Base-by-base conservation (phyloP, 2,888 invertebrate genomes). In the Venusia cambrica region DNA sequence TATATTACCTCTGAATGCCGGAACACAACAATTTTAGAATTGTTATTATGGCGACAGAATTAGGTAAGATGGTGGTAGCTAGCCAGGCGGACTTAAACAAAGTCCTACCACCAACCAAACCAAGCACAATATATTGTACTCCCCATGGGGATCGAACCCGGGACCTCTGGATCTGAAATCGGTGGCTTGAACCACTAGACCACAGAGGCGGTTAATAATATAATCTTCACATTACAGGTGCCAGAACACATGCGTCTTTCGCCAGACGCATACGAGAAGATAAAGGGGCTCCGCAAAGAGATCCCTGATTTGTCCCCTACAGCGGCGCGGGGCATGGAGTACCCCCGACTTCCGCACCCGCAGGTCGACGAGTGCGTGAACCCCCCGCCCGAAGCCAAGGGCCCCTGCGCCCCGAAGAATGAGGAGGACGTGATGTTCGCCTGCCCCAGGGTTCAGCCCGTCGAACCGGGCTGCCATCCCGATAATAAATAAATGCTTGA, bases 381-480 rank as follows among this genome's bases (percentile, higher is more conserved):
- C 8, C 62, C 75, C 0, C 66, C 70, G 1, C 54, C 63, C 0
- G 60, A 69, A 17, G 38, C 31, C 2, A 38, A 45, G 0, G 67
- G 62, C 0, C 74, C 74, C 0, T 83, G 83, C 41, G 63, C 64
- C 1, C 55, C 51, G 1, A 51, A 7, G 12, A 62, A 65, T 26
- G 57, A 63, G n/a, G 84, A 87, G 48, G 83, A 85, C 37, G 85
- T 87, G 0, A 57, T 74, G 2, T 87, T 87, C 51, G 60, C 73
- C 1, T 85, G 85, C 35, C 73, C 74, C 0, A 79, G 64, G 21
- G 67, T 71, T 0, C 59, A 76, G 11, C 66, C 80, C 0, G 50
- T 48, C 2, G 20, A 59, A 13, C 81, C 79, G 0, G 80, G 79
- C 49, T 84, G 83, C 41, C 70, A 72, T 35, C 69, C 72, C 3